Evolutionary conservation across 2,797 vertebrate genomes (phyloP).

Genomic region (Trematomus bernacchii): DNA sequence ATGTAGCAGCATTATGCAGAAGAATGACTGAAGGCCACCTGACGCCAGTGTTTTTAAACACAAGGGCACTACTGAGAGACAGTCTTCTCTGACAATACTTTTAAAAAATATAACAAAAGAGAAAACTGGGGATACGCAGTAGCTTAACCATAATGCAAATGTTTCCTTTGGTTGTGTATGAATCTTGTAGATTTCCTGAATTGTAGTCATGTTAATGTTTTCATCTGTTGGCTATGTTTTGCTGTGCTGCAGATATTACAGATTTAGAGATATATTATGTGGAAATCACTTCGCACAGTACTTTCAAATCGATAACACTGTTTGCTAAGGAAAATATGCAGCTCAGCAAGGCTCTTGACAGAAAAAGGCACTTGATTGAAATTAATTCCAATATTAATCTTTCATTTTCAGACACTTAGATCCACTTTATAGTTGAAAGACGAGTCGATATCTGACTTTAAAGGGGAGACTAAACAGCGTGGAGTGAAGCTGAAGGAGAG

Average conservation of each 20-base stretch:
- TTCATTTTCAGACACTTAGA: neutral
- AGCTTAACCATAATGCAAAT: neutral
- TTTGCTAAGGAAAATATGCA: neutral
- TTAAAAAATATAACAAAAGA: neutral
- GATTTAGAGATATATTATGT: conserved; percentile 10
- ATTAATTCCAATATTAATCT: neutral
- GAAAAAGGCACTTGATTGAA: neutral
- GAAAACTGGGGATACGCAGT: neutral
- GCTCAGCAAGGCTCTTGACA: neutral
- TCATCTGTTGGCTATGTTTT: neutral
- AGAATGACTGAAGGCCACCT: conserved; percentile 5
- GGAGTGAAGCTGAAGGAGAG: conserved; percentile 10
- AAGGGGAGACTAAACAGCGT: neutral
- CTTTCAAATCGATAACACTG: neutral
- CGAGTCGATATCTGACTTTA: neutral
- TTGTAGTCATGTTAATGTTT: neutral
- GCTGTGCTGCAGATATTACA: neutral
- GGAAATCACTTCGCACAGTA: neutral
- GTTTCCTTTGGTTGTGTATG: neutral
- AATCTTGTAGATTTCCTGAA: too few relatives aligned
- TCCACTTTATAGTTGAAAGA: neutral
- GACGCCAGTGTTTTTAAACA: neutral
- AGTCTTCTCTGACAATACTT: neutral
- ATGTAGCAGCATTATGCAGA: neutral
- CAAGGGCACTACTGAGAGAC: neutral